Conservation (phyloP, 2,797 vertebrate genomes). For the Tympanoctomys barrerae region DNA sequence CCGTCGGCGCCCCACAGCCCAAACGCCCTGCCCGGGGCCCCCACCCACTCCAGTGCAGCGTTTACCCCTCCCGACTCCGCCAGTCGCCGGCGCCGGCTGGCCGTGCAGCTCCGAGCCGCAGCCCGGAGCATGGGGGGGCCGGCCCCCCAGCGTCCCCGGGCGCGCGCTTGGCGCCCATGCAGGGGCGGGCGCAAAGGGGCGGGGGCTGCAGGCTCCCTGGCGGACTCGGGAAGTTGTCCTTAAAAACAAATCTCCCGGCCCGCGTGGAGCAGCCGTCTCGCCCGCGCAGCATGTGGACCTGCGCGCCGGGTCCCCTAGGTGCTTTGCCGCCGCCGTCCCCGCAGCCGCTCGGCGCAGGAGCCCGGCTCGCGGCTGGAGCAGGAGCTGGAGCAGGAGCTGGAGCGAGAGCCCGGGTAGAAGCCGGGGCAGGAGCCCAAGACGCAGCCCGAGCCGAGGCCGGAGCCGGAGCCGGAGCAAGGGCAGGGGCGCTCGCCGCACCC, state of each 20-base stretch:
- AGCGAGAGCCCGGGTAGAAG: background rate
- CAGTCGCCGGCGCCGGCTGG: background rate
- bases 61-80: background rate
- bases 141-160: background rate
- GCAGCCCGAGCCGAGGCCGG: background rate
- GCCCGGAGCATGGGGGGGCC: background rate
- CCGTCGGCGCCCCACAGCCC: background rate
- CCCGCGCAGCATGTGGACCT: constrained; percentile 87
- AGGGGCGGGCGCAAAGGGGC: background rate
- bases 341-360: constrained; percentile 77
- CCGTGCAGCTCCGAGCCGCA: background rate
- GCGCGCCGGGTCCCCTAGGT: constrained; percentile 76
- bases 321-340: constrained; percentile 81
- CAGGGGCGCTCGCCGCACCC: constrained; percentile 64
- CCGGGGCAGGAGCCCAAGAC: background rate
- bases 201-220: background rate
- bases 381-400: background rate
- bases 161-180: constrained; percentile 34
- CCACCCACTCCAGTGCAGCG: background rate
- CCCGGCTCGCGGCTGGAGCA: constrained; percentile 74
- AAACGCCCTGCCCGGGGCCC: background rate
- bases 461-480: constrained; percentile 29
- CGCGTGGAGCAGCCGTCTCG: constrained; percentile 51
- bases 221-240: constrained; percentile 76
- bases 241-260: constrained; percentile 9